A percentile compares a stretch with the other conserved stretches of the same genome.
phyloP scores from a whole-genome alignment of 2,888 invertebrate species.

The Sipunculus nudus region DNA sequence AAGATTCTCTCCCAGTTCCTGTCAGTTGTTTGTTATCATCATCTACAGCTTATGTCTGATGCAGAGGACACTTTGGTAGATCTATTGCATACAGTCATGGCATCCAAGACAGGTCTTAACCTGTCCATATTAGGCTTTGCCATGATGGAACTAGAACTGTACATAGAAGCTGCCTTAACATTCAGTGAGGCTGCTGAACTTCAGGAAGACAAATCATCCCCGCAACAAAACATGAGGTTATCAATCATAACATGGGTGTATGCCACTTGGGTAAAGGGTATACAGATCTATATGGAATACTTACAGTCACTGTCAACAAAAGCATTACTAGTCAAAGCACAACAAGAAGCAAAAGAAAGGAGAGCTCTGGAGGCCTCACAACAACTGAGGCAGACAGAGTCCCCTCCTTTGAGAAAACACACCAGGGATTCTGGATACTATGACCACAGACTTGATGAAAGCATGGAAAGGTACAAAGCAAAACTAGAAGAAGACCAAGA shows the following conservation, averaged over 20 bases:
- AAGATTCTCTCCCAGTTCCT: slow-evolving; percentile 55
- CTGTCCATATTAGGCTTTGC: slow-evolving; percentile 61
- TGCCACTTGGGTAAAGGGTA: neutral
- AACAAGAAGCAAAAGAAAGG: neutral
- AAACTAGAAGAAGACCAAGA: neutral
- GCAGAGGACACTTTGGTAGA: slow-evolving; percentile 53
- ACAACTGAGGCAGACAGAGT: neutral
- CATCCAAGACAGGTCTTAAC: slow-evolving; percentile 21
- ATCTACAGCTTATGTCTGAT: slow-evolving; percentile 46
- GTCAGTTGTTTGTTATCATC: slow-evolving; percentile 58
- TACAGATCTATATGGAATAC: neutral
- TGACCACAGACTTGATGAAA: slow-evolving; percentile 3
- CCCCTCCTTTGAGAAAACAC: neutral
- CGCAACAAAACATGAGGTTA: too few relatives aligned
- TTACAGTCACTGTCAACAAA: neutral
- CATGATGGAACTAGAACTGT: slow-evolving; percentile 59
- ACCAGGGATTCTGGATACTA: slow-evolving; percentile 29
- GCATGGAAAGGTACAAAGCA: neutral
- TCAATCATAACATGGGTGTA: slow-evolving; percentile 5
- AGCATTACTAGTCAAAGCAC: neutral
- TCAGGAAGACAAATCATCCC: slow-evolving; percentile 56
- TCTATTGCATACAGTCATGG: slow-evolving; percentile 48
- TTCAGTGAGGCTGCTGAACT: slow-evolving; percentile 52
- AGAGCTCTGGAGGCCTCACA: neutral
- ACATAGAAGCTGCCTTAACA: slow-evolving; percentile 56